Evolutionary conservation across 1,140 invertebrate genomes (phyloP), one percentile per base, ranked within the genome.

Genomic region (Tetragnatha versicolor): DNA sequence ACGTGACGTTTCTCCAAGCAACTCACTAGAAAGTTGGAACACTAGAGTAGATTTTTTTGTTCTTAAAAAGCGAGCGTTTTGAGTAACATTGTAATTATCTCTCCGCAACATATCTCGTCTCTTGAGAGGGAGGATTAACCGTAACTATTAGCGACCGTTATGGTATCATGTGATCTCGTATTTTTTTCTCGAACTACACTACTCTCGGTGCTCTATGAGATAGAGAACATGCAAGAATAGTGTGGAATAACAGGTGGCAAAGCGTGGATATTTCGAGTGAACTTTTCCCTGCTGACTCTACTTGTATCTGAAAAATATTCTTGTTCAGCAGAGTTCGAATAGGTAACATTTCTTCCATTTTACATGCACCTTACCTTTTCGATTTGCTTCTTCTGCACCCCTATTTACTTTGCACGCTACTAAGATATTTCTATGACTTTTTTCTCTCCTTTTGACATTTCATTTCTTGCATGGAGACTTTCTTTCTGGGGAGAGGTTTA

Each of bases 301-400:
- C 3, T 29, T 29, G n/a, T n/a, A n/a, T 3, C 42, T 55, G 51
- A 55, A 55, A 55, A 55, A 55, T 5, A 3, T 29, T 5, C 17
- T 55, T 29, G 51, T 29, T 29, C 51, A 27, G 17, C 27, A 58
- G 55, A 58, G 55, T 58, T 33, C 55, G 35, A 58, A 58, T 58
- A 58, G 55, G 55, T 58, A 58, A 58, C 31, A 33, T 58, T 58
- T 58, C 31, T 33, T 31, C 27, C 17, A 58, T 33, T 58, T 58
- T 58, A 58, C 31, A 58, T 33, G 55, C 55, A 58, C 55, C 29
- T 58, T 58, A 58, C 35, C 29, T 9, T 17, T 58, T 20, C 27
- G 27, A n/a, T 58, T 5, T 58, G 55, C 55, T 33, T 31, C 29
- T 31, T 58, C 35, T 58, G 55, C 55, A 58, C 55, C 31, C n/a